phyloP scores from a whole-genome alignment of 2,888 invertebrate genomes.

The Hirtodrosophila confusa region DNA sequence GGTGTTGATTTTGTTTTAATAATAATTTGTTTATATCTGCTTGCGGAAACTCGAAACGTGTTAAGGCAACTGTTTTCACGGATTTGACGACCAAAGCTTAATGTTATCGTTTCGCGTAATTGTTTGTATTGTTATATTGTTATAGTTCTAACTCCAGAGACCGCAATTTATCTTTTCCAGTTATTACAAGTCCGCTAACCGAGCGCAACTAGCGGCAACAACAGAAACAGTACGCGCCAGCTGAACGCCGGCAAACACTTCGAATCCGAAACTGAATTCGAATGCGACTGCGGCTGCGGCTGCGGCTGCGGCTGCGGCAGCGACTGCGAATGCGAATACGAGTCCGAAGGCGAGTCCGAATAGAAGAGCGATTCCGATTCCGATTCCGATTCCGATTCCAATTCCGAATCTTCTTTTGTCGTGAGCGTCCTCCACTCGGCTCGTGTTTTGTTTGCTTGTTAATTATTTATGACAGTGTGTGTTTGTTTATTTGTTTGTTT shows the following conservation, averaged over 20 bases:
- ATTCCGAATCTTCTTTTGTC: constrained; percentile 4
- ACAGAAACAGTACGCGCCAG: constrained; percentile 23
- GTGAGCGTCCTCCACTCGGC: constrained; percentile 38
- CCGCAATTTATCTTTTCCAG: constrained; percentile 52
- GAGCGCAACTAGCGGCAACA: constrained; percentile 63
- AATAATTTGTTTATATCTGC: constrained; percentile 14
- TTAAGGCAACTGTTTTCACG: constrained; percentile 50
- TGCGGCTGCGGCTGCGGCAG: constrained; percentile 16
- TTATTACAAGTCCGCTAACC: constrained; percentile 69
- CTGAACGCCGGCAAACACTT: constrained; percentile 64
- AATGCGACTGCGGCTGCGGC: constrained; percentile 9
- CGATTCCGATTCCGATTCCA: constrained; percentile 6
- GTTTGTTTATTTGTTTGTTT: constrained; percentile 21
- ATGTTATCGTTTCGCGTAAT: constrained; percentile 21
- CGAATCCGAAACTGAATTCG: constrained; percentile 32
- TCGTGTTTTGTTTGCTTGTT: constrained; percentile 34
- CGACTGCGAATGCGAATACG: constrained; percentile 3
- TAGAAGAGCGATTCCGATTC: constrained; percentile 2
- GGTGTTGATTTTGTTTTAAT: constrained; percentile 27
- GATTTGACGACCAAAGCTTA: constrained; percentile 28
- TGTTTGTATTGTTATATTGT: background rate
- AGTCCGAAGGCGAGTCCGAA: background rate
- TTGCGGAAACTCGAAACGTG: constrained; percentile 49
- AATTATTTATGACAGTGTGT: constrained; percentile 7
- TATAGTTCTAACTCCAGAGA: constrained; percentile 2